Conservation (phyloP, 2,113 vertebrate species). For the Pollimyrus isidori region DNA sequence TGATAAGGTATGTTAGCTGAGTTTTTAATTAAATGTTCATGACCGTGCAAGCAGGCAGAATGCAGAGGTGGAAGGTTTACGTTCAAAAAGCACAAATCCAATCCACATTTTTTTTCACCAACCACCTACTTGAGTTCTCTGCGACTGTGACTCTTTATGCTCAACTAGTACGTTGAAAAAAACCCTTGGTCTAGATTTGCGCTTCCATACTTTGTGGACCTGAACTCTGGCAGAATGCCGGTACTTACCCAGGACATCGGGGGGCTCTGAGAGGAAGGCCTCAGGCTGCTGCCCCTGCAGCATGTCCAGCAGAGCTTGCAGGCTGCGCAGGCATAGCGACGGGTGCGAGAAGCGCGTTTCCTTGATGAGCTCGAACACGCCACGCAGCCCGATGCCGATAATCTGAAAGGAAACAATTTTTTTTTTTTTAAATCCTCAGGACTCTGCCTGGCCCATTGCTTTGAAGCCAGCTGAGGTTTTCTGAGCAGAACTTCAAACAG, state of each 20-base stretch:
- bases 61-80: no score
- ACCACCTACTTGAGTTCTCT: no score
- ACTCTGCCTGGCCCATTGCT: not conserved
- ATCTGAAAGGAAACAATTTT: slow-evolving; percentile 61
- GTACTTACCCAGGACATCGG: slow-evolving; percentile 85
- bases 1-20: not conserved
- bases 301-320: slow-evolving; percentile 93
- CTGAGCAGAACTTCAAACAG: not conserved
- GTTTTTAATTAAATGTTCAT: not conserved
- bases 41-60: not conserved
- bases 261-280: slow-evolving; percentile 91
- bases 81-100: no score
- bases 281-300: slow-evolving; percentile 97
- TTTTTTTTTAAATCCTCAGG: not conserved
- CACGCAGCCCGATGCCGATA: slow-evolving; percentile 94
- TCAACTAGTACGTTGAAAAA: no score
- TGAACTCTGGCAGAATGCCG: no score
- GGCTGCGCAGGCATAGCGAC: slow-evolving; percentile 87
- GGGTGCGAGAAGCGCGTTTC: slow-evolving; percentile 96
- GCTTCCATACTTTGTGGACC: no score
- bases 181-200: no score
- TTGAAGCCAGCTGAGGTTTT: not conserved
- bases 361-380: slow-evolving; percentile 97
- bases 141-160: no score
- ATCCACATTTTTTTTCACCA: no score